Conservation (phyloP, 2,797 vertebrate species). For the Danio kyathit region DNA sequence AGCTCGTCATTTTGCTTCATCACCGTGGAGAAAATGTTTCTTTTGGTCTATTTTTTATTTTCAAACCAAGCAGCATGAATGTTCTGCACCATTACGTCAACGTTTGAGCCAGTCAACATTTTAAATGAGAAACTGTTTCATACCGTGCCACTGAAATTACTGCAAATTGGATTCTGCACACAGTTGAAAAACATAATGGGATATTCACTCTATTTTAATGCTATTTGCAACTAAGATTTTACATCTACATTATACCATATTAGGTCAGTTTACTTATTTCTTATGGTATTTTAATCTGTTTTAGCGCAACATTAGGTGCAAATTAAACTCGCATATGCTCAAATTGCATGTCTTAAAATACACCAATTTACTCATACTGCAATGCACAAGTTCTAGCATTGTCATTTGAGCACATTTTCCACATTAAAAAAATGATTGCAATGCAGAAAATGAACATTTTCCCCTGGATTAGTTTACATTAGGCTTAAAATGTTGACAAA, state of each 20-base stretch:
- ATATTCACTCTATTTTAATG: too few relatives aligned
- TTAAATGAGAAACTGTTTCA: conserved; percentile 60
- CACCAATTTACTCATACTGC: not conserved
- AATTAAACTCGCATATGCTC: not conserved
- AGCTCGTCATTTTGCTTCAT: not conserved
- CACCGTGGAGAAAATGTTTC: not conserved
- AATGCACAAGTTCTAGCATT: not conserved
- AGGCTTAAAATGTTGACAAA: conserved; percentile 2
- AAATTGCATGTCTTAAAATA: not conserved
- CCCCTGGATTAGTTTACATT: not conserved
- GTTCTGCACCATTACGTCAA: conserved; percentile 67
- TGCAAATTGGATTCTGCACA: conserved; percentile 4
- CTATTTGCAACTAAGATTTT: too few relatives aligned
- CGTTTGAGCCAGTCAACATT: conserved; percentile 45
- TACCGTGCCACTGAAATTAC: conserved; percentile 48
- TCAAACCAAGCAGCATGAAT: conserved; percentile 57
- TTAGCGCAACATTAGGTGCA: not conserved
- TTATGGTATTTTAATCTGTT: not conserved
- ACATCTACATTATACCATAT: not conserved
- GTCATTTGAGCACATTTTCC: not conserved
- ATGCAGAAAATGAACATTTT: not conserved
- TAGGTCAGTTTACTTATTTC: not conserved
- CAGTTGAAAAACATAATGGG: conserved; percentile 25
- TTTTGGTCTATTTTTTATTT: conserved; percentile 28
- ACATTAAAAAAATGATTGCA: not conserved